phyloP scores from a whole-genome alignment of 2,113 vertebrate genomes.

The Pleuronectes platessa region DNA sequence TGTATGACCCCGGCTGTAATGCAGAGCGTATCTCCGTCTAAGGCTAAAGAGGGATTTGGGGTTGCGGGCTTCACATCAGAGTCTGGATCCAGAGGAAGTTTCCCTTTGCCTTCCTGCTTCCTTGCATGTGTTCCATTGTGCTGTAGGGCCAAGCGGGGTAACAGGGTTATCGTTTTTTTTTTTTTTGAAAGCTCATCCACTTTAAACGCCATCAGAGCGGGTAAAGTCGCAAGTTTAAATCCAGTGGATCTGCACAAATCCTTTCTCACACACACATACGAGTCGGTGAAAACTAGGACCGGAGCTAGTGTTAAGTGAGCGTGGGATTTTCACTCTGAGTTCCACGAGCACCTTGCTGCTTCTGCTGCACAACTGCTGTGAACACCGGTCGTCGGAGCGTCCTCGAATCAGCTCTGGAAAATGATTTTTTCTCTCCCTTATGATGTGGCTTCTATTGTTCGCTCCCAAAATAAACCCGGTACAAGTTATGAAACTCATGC shows the following conservation, averaged over 20 bases:
- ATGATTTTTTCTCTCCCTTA: background rate
- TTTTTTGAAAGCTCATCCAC: conserved; percentile 37
- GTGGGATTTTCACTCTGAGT: conserved; percentile 54
- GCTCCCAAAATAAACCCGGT: background rate
- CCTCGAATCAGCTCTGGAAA: conserved; percentile 3
- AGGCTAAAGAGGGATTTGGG: conserved; percentile 62
- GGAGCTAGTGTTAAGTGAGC: conserved; percentile 56
- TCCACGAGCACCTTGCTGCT: conserved; percentile 25
- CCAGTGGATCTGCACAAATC: conserved; percentile 63
- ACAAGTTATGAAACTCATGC: conserved; percentile 22
- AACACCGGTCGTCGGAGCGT: conserved; percentile 9
- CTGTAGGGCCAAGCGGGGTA: conserved; percentile 17
- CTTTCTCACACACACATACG: conserved; percentile 23
- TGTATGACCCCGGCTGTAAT: conserved; percentile 38
- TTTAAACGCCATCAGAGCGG: conserved; percentile 39
- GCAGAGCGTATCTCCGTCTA: conserved; percentile 46
- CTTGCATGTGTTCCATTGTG: conserved; percentile 27
- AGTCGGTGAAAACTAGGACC: conserved; percentile 52
- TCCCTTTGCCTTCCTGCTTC: conserved; percentile 21
- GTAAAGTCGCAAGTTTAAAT: conserved; percentile 49
- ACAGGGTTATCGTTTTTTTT: conserved; percentile 44
- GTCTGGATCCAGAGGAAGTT: conserved; percentile 57
- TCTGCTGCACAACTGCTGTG: conserved; percentile 1
- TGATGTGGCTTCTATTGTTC: background rate
- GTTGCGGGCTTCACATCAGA: conserved; percentile 64